These are phyloP conservation scores for Anas platyrhynchos DNA, from an alignment of 2,113 vertebrate species.

Conservation along the genomic window DNA sequence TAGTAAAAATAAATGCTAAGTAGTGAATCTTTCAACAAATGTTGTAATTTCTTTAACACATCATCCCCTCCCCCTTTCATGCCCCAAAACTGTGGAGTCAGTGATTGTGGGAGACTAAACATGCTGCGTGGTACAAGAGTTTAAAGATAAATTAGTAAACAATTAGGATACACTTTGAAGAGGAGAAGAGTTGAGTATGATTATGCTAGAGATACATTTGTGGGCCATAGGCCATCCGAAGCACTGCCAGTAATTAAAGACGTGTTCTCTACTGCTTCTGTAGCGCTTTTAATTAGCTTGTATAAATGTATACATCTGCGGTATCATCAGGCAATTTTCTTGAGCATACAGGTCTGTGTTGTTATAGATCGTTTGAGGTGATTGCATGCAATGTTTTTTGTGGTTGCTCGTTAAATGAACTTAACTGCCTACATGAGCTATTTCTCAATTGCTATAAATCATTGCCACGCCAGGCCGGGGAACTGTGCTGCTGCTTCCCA, in stretches of 20 bases:
- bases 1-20: not conserved
- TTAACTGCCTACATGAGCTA: not conserved
- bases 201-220: slow-evolving; percentile 35
- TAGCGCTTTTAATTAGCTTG: slow-evolving; percentile 54
- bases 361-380: slow-evolving; percentile 46
- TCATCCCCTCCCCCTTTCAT: not conserved
- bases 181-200: slow-evolving; percentile 21
- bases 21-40: not conserved
- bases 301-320: slow-evolving; percentile 45
- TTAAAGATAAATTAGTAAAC: slow-evolving; percentile 65
- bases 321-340: slow-evolving; percentile 47
- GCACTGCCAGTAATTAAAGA: slow-evolving; percentile 53
- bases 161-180: slow-evolving; percentile 59
- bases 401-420: slow-evolving; percentile 33
- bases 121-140: slow-evolving; percentile 7
- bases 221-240: slow-evolving; percentile 38
- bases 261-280: slow-evolving; percentile 7
- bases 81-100: slow-evolving; percentile 2
- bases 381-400: slow-evolving; percentile 20
- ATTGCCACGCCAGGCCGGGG: not conserved
- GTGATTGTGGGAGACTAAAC: slow-evolving; percentile 42
- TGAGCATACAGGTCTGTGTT: slow-evolving; percentile 24
- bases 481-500: not conserved
- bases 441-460: slow-evolving; percentile 15
- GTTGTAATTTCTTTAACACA: not conserved